Evolutionary conservation across 2,888 invertebrate genomes (phyloP), one percentile per base, ranked within the genome.

Genomic region (Emmelina monodactyla): DNA sequence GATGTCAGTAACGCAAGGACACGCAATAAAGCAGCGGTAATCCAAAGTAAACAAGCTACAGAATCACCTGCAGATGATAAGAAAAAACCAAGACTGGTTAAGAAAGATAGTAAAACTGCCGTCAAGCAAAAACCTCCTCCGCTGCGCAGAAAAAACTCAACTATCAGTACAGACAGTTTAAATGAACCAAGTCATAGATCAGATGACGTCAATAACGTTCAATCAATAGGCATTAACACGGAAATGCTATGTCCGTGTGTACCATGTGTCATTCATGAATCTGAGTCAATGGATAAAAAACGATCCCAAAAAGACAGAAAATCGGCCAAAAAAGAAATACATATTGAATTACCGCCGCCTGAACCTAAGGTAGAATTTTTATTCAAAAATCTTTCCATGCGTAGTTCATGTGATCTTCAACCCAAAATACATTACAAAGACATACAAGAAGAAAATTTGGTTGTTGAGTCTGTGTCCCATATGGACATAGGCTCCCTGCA

Each of bases 131-230:
- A 42, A 43, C 2, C 22, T 14, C 40, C 46, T 34, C 29, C 39
- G 7, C 39, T 42, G 28, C 55, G 51, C 40, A 40, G 43, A 19
- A 70, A 70, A 58, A 70, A 71, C 50, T 67, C 44, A 33, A 72
- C 59, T 32, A 67, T 78, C 55, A 79, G 78, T 48, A 51, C 70
- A 44, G 78, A 76, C 42, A 79, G 78, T 43, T 59, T 9, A n/a
- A 3, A n/a, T 3, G n/a, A 10, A 7, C n/a, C 9, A 10, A n/a
- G n/a, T 7, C 3, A 45, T 37, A 48, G 42, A 9, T 40, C 33
- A 22, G 43, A 40, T 19, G 52, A 52, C 30, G 55, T 53, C 44
- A 60, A 19, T 31, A 33, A 53, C 30, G 57, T 53, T 41, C 63
- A 65, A 38, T 68, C 72, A 14, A 49, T 72, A 40, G 72, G 68